Evolutionary conservation across 2,113 vertebrate genomes (phyloP).

Genomic region (Cynoglossus semilaevis): DNA sequence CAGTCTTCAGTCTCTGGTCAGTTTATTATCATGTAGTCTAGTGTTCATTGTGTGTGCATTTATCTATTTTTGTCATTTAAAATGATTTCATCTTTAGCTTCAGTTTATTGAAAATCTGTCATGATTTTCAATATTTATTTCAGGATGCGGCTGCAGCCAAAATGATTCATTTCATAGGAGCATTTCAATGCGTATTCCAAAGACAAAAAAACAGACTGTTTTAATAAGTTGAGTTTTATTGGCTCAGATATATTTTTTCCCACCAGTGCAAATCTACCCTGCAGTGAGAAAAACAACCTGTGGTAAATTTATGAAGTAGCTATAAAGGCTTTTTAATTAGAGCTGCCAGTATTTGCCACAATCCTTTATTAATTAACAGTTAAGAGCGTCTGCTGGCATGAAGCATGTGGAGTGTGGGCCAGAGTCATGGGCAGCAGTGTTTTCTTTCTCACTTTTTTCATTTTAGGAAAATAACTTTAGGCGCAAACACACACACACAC

Average conservation of each 20-base stretch:
- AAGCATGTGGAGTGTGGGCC: conserved; percentile 17
- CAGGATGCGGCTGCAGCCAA: too few species aligned
- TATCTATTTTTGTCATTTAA: too few species aligned
- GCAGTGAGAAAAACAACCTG: conserved; percentile 29
- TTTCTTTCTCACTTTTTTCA: conserved; percentile 6
- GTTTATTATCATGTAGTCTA: too few species aligned
- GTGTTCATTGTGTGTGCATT: too few species aligned
- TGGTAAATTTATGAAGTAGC: conserved; percentile 28
- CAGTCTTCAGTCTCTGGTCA: too few species aligned
- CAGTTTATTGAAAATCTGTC: too few species aligned
- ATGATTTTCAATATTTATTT: too few species aligned
- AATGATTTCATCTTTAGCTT: too few species aligned
- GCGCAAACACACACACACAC: conserved; percentile 20
- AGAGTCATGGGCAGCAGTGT: conserved; percentile 17
- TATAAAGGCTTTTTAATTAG: conserved; percentile 53
- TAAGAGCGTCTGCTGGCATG: conserved; percentile 25
- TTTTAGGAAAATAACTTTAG: neutral
- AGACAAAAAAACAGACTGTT: conserved; percentile 22
- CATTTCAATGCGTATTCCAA: too few species aligned
- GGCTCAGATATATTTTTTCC: conserved; percentile 7
- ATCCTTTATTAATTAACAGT: conserved; percentile 43
- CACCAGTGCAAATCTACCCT: conserved; percentile 13
- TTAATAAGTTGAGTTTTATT: conserved; percentile 32
- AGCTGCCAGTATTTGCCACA: conserved; percentile 26
- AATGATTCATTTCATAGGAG: too few species aligned